phyloP scores from a whole-genome alignment of 2,797 vertebrate genomes.

The Harpagifer antarcticus region DNA sequence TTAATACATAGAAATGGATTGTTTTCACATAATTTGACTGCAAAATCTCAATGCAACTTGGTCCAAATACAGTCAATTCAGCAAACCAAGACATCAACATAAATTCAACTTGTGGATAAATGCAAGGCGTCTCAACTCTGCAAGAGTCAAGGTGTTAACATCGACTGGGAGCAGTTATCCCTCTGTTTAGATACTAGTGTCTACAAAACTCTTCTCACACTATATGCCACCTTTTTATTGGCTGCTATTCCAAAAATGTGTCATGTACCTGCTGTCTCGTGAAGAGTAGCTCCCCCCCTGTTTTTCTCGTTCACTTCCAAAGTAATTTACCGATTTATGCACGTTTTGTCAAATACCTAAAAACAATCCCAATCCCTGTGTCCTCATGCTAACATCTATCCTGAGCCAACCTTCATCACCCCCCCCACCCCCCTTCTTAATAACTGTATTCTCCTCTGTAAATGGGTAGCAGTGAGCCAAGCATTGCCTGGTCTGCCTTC shows the following conservation, averaged over 20 bases:
- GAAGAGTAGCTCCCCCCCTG: constrained; percentile 30
- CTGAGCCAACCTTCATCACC: not conserved
- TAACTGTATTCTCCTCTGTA: constrained; percentile 42
- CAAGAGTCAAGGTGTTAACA: constrained; percentile 1
- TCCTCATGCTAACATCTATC: constrained; percentile 16
- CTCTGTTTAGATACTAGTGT: constrained; percentile 28
- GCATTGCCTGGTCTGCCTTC: constrained; percentile 34
- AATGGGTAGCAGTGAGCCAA: constrained; percentile 55
- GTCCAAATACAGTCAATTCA: not conserved
- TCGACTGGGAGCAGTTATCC: constrained; percentile 3
- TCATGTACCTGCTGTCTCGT: constrained; percentile 65
- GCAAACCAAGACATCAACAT: not conserved
- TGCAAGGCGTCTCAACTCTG: not conserved
- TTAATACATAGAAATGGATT: not conserved
- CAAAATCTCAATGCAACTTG: not conserved
- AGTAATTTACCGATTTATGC: not conserved
- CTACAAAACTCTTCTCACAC: constrained; percentile 68
- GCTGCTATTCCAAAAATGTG: constrained; percentile 74
- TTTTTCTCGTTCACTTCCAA: constrained; percentile 30
- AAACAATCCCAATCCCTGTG: constrained; percentile 5
- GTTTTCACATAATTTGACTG: not conserved
- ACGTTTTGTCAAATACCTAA: constrained; percentile 11
- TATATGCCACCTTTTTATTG: constrained; percentile 65
- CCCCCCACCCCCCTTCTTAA: not conserved
- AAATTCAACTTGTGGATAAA: not conserved